These are phyloP conservation scores for Netelia melanura DNA, from an alignment of 2,888 invertebrate species.

Conservation along the genomic window DNA sequence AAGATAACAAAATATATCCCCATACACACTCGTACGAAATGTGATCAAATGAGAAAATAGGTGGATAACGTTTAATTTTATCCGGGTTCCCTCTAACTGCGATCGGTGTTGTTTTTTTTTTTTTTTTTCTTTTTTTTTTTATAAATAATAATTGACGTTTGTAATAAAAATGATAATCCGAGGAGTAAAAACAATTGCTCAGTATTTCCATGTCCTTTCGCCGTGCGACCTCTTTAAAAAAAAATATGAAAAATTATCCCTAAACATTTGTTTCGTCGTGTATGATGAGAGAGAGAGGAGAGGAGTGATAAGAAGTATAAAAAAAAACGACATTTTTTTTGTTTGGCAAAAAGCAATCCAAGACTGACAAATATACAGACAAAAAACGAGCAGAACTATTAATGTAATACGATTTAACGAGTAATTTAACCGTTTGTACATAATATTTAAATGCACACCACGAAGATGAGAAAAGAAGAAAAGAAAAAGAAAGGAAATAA, in stretches of 20 bases:
- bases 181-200: constrained; percentile 59
- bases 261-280: constrained; percentile 68
- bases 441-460: constrained; percentile 83
- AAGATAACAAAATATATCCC: constrained; percentile 12
- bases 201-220: constrained; percentile 69
- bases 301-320: constrained; percentile 48
- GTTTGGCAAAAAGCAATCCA: constrained; percentile 82
- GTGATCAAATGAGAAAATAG: constrained; percentile 17
- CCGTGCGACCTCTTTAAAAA: constrained; percentile 68
- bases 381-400: constrained; percentile 82
- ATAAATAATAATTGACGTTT: constrained; percentile 47
- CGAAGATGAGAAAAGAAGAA: constrained; percentile 47
- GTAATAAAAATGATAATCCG: constrained; percentile 60
- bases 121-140: constrained; percentile 41
- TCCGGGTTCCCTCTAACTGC: constrained; percentile 54
- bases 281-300: constrained; percentile 59
- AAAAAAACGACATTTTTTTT: constrained; percentile 65
- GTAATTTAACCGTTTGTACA: constrained; percentile 83
- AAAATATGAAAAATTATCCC: constrained; percentile 50
- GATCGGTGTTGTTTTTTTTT: constrained; percentile 45
- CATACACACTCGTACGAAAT: constrained; percentile 4
- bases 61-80: constrained; percentile 36
- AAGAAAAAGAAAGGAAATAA: constrained; percentile 31
- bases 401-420: constrained; percentile 83
- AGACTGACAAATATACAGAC: constrained; percentile 84